Base-by-base conservation (phyloP, 2,113 vertebrate genomes). In the Entosphenus tridentatus region DNA sequence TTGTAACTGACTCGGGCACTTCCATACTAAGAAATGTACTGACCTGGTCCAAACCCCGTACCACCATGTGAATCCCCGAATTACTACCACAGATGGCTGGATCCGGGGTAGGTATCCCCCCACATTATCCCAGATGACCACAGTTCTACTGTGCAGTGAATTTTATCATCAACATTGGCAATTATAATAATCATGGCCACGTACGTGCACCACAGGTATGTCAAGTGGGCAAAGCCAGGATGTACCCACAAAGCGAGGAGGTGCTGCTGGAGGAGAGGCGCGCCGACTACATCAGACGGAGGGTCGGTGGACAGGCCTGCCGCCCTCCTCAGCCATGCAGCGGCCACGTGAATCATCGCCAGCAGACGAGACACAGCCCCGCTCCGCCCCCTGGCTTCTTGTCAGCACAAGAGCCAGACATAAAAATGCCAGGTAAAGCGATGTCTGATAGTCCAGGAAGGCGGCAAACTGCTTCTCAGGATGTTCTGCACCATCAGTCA, bases 161-260 rank as follows among this genome's bases (percentile, higher is more conserved):
- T 57, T 10, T 11, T 13, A 57, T 56, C 6, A 18, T 57, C 16
- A 56, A 56, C 12, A 21, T 57, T 57, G 17, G n/a, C 56, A 55
- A 62, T 17, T 55, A 17, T 18, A 11, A 16, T 8, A 70, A 13
- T 12, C 56, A 62, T 17, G n/a, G 62, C 56, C 13, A 14, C 39
- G 2, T 57, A n/a, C 13, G 56, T 70, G 12, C 56, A 14, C 13
- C 68, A 10, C 55, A 71, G 70, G 70, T 71, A 21, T 71, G 70
- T 57, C 56, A 68, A 67, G 57, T 71, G 56, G 70, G 70, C 16
- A 67, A 17, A 21, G 56, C 56, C 56, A 71, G 70, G 39, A 71
- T 12, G 10, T 71, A 71, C 68, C 12, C 67, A 8, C 9, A 12
- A 2, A 58, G 16, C 54, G 54, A 39, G 17, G 70, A 71, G 58